Percentiles rank a stretch among this genome's conserved stretches.
phyloP scores from a whole-genome alignment of 30 jellyfish, hydroid and myxozoan genomes.

The Nemopilema nomurai region DNA sequence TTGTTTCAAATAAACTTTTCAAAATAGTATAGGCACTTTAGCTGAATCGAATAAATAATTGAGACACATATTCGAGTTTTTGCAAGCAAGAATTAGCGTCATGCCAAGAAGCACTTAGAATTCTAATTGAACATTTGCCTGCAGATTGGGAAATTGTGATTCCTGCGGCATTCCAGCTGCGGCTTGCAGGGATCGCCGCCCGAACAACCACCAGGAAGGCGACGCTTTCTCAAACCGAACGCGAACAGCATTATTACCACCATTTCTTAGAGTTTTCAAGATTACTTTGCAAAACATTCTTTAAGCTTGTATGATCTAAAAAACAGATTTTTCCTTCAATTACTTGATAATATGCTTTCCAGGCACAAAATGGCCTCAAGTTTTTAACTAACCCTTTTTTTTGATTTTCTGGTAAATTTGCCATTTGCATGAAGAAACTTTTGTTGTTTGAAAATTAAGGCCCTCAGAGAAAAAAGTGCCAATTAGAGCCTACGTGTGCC shows the following conservation, averaged over 20 bases:
- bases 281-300: background rate
- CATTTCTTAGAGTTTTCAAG: background rate
- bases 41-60: constrained; percentile 18
- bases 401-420: background rate
- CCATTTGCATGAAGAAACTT: too few relatives aligned
- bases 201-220: constrained; percentile 1
- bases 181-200: constrained; percentile 18
- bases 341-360: background rate
- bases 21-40: background rate
- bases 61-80: background rate
- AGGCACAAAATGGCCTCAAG: background rate
- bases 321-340: too few relatives aligned
- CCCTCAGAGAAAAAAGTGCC: too few relatives aligned
- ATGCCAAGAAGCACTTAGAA: constrained; percentile 31
- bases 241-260: background rate
- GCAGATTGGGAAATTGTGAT: background rate
- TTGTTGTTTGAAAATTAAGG: too few relatives aligned
- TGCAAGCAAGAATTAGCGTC: constrained; percentile 47
- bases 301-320: background rate
- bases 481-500: too few relatives aligned
- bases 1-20: background rate
- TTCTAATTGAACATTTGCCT: constrained; percentile 32
- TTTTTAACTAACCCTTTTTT: too few relatives aligned
- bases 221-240: constrained; percentile 18
- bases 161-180: constrained; percentile 43